phyloP scores from a whole-genome alignment of 53 echinoderm and acorn worm species.

The Glandiceps talaboti region DNA sequence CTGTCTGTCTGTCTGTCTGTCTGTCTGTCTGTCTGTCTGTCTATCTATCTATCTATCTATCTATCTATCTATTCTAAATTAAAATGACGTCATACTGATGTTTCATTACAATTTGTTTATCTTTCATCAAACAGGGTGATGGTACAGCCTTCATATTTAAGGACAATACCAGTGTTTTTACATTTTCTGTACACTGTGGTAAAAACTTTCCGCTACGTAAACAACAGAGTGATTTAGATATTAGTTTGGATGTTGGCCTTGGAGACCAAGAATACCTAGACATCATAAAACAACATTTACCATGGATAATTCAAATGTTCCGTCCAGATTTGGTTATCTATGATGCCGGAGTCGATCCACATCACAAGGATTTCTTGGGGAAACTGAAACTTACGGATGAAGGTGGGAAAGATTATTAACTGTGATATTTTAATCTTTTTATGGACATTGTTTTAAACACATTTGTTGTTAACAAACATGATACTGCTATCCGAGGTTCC shows the following conservation, averaged over 20 bases:
- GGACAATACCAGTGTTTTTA: slow-evolving; percentile 38
- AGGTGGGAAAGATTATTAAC: no score
- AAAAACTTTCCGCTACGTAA: slow-evolving; percentile 60
- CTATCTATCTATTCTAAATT: no score
- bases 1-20: no score
- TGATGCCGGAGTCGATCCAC: slow-evolving; percentile 72
- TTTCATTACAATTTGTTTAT: background rate
- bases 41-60: no score
- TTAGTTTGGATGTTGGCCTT: slow-evolving; percentile 30
- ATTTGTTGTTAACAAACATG: no score
- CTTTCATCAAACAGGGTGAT: slow-evolving; percentile 30
- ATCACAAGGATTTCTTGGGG: slow-evolving; percentile 45
- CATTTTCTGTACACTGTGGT: slow-evolving; percentile 64
- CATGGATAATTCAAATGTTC: slow-evolving; percentile 39
- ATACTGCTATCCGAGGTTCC: no score
- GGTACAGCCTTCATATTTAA: slow-evolving; percentile 63
- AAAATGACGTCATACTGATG: no score
- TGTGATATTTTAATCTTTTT: no score
- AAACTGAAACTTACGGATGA: slow-evolving; percentile 49
- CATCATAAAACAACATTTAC: slow-evolving; percentile 34
- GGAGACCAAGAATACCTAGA: slow-evolving; percentile 39
- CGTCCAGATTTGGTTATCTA: slow-evolving; percentile 45
- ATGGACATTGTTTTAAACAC: no score
- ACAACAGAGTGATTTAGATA: slow-evolving; percentile 51
- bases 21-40: no score